Conservation (phyloP, 2,113 vertebrate species). For the Cervus canadensis region DNA sequence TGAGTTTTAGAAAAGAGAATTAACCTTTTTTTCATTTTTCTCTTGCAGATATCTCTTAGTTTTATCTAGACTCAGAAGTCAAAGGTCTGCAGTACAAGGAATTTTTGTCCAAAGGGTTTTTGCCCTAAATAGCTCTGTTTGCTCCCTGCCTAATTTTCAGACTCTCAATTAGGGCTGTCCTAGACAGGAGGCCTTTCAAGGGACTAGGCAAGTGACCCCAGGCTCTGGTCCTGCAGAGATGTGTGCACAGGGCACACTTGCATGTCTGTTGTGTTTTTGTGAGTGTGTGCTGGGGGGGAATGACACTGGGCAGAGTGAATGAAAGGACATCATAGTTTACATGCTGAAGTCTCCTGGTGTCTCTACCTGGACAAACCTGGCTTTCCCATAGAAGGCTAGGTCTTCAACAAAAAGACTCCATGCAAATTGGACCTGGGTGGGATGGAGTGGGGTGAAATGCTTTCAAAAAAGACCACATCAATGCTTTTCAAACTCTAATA, state of each 20-base stretch:
- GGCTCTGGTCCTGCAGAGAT: neutral
- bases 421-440: no score
- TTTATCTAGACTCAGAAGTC: constrained; percentile 14
- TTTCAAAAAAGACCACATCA: neutral
- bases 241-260: neutral
- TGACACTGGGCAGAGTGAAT: neutral
- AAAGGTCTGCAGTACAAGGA: neutral
- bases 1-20: constrained; percentile 36
- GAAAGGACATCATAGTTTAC: neutral
- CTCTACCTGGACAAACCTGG: neutral
- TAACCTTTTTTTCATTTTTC: constrained; percentile 4
- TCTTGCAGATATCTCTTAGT: neutral
- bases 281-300: neutral
- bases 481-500: neutral
- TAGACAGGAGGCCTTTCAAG: neutral
- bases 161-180: neutral
- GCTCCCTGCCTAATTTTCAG: neutral
- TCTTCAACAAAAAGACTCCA: neutral
- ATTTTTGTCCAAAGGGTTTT: neutral
- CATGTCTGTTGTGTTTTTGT: accelerated
- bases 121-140: neutral
- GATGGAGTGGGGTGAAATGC: no score
- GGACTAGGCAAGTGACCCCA: neutral
- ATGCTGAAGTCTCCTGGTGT: neutral
- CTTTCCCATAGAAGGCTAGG: neutral